Percentiles rank a stretch among this genome's conserved stretches.
Evolutionary conservation across 2,888 invertebrate genomes (phyloP).

Genomic region (Diplazon laetatorius): DNA sequence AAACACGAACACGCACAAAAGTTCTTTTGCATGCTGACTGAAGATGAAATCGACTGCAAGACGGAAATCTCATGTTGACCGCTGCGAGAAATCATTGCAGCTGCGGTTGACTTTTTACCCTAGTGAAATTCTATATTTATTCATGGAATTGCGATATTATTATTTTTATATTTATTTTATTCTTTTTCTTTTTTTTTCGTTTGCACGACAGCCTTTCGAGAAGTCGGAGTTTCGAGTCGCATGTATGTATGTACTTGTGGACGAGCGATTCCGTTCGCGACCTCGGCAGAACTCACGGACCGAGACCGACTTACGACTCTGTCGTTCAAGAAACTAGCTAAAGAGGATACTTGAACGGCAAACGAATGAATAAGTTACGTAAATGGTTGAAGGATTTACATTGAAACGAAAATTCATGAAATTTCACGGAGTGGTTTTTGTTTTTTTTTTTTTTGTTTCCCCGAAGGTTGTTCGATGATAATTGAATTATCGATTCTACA

Average conservation of each 20-base stretch:
- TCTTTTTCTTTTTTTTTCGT: conserved; percentile 6
- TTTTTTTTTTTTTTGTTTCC: background rate
- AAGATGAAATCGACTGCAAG: conserved; percentile 32
- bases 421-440: background rate
- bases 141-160: conserved; percentile 16
- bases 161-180: no score
- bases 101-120: background rate
- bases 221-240: conserved; percentile 4
- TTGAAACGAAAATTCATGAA: no score
- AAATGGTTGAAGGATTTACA: no score
- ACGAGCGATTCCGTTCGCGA: conserved; percentile 23
- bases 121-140: conserved; percentile 32
- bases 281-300: conserved; percentile 44
- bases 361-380: conserved; percentile 17
- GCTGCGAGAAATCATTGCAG: conserved; percentile 31
- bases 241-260: background rate
- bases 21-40: conserved; percentile 21
- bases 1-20: no score
- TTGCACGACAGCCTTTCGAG: conserved; percentile 16
- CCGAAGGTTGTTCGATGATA: background rate
- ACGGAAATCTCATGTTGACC: conserved; percentile 37
- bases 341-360: background rate
- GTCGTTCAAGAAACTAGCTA: conserved; percentile 14
- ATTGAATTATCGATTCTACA: background rate
- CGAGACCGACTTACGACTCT: conserved; percentile 24